Evolutionary conservation across 2,888 invertebrate genomes (phyloP).

Genomic region (Abscondita cerata): DNA sequence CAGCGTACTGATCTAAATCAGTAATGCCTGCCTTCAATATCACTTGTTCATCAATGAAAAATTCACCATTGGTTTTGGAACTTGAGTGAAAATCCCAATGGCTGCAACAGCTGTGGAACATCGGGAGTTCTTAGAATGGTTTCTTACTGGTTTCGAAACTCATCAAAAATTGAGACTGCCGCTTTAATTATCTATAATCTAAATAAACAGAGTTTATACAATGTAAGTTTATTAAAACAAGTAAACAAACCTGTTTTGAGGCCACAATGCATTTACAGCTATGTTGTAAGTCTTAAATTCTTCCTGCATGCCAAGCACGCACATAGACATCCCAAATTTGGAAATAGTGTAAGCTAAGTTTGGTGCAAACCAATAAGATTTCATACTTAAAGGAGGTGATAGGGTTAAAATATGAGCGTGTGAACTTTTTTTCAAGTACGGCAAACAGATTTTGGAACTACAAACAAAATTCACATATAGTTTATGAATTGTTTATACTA

Average conservation of each 20-base stretch:
- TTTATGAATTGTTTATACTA: too few species aligned
- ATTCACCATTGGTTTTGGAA: slow-evolving; percentile 83
- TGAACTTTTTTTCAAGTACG: slow-evolving; percentile 82
- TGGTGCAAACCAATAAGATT: slow-evolving; percentile 86
- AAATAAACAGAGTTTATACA: slow-evolving; percentile 38
- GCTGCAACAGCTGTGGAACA: slow-evolving; percentile 91
- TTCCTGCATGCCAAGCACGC: slow-evolving; percentile 96
- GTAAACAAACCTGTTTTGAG: slow-evolving; percentile 77
- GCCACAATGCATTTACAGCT: slow-evolving; percentile 97
- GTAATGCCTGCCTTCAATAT: slow-evolving; percentile 79
- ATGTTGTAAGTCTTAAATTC: slow-evolving; percentile 85
- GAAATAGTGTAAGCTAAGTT: slow-evolving; percentile 98
- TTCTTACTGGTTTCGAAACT: slow-evolving; percentile 67
- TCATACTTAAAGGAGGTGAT: slow-evolving; percentile 92
- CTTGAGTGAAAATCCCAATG: slow-evolving; percentile 68
- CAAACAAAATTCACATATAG: slow-evolving; percentile 50
- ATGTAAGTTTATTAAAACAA: not conserved
- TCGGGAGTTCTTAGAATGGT: slow-evolving; percentile 79
- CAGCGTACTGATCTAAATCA: slow-evolving; percentile 83
- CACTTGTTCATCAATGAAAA: slow-evolving; percentile 91
- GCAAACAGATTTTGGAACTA: slow-evolving; percentile 90
- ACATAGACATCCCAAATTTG: slow-evolving; percentile 99
- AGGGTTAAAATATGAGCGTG: slow-evolving; percentile 96
- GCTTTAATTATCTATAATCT: slow-evolving; percentile 95
- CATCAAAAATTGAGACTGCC: slow-evolving; percentile 86